These are phyloP conservation scores for Hylomyscus alleni DNA, from an alignment of 2,797 vertebrate species.

Conservation along the genomic window DNA sequence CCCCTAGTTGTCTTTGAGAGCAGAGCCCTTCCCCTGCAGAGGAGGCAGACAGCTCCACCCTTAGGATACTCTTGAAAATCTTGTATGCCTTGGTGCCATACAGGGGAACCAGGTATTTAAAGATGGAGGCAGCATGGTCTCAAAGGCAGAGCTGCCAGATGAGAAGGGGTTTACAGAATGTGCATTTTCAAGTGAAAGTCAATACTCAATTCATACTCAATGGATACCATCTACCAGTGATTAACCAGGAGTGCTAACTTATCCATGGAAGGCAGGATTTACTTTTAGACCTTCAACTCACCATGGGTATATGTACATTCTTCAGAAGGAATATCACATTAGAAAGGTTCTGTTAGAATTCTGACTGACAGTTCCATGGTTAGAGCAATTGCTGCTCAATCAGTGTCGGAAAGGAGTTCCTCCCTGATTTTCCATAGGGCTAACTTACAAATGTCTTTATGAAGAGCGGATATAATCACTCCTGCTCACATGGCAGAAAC, in stretches of 20 bases:
- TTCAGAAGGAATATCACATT: slow-evolving; percentile 55
- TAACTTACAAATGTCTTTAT: slow-evolving; percentile 63
- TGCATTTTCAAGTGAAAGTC: slow-evolving; percentile 41
- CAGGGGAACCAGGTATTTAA: not conserved
- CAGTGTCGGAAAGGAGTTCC: slow-evolving; percentile 52
- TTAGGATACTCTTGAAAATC: slow-evolving; percentile 27
- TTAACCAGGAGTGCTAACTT: slow-evolving; percentile 8
- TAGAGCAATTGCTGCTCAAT: slow-evolving; percentile 39
- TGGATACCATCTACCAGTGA: not conserved
- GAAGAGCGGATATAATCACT: slow-evolving; percentile 68
- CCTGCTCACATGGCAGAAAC: slow-evolving; percentile 68
- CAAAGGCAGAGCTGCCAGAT: slow-evolving; percentile 23
- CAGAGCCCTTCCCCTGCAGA: not conserved
- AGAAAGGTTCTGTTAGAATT: slow-evolving; percentile 61
- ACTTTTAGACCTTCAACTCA: slow-evolving; percentile 15
- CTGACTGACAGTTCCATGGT: slow-evolving; percentile 63
- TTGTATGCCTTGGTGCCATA: not conserved
- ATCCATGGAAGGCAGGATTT: not conserved
- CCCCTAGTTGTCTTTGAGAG: slow-evolving; percentile 40
- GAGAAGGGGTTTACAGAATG: slow-evolving; percentile 12
- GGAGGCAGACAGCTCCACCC: not conserved
- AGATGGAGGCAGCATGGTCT: slow-evolving; percentile 46
- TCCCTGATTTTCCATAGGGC: slow-evolving; percentile 44
- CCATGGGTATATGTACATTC: not conserved
- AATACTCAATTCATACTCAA: not conserved